These are phyloP conservation scores for Rhogogaster chlorosoma DNA, from an alignment of 2,888 invertebrate genomes.

Conservation along the genomic window DNA sequence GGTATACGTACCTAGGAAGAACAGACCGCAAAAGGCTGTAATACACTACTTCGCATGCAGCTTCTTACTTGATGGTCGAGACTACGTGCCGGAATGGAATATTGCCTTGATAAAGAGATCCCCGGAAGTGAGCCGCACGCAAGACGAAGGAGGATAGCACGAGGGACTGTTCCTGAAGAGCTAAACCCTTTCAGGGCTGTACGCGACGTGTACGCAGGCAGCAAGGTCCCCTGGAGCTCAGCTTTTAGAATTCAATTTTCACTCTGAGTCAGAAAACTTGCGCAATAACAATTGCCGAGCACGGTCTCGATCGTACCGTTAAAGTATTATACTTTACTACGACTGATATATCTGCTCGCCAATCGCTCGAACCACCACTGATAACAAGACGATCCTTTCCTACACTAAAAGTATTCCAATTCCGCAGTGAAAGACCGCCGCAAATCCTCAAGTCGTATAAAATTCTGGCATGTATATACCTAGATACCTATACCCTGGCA, in stretches of 20 bases:
- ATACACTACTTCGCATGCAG: constrained; percentile 31
- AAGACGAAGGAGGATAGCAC: background rate
- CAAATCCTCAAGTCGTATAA: constrained; percentile 28
- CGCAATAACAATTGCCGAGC: constrained; percentile 25
- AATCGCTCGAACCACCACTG: constrained; percentile 30
- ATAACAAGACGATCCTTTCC: constrained; percentile 17
- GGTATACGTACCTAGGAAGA: background rate
- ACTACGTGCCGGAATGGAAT: constrained; percentile 23
- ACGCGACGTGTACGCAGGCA: background rate
- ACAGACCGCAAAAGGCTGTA: background rate
- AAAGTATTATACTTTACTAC: constrained; percentile 25
- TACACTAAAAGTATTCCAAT: constrained; percentile 24
- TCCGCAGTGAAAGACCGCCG: constrained; percentile 9
- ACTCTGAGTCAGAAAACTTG: constrained; percentile 3
- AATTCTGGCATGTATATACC: background rate
- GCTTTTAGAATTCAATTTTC: constrained; percentile 23
- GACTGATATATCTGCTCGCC: background rate
- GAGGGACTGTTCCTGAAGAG: background rate
- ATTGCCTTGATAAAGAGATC: constrained; percentile 35
- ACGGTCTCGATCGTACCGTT: background rate
- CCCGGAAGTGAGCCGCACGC: background rate
- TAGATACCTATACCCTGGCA: background rate
- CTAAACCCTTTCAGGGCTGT: background rate
- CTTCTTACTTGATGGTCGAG: constrained; percentile 1
- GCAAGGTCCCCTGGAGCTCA: background rate